These are phyloP conservation scores for Scomber japonicus DNA, from an alignment of 2,113 vertebrate genomes.

Conservation along the genomic window DNA sequence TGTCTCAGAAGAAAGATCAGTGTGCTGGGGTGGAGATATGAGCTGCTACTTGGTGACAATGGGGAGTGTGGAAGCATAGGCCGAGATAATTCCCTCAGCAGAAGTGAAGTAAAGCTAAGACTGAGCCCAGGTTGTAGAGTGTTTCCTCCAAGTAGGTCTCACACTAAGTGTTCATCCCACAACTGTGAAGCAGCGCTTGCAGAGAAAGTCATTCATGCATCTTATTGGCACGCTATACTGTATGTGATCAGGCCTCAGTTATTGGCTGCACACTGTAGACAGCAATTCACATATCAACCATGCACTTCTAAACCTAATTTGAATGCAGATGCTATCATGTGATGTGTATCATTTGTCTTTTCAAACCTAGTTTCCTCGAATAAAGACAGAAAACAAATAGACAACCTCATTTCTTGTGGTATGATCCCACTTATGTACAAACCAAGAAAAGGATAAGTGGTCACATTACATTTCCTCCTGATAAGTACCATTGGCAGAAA, in stretches of 20 bases:
- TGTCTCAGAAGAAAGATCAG: constrained; percentile 65
- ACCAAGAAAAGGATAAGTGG: neutral
- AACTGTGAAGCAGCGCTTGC: neutral
- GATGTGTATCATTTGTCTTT: neutral
- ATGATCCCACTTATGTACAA: neutral
- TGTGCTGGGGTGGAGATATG: constrained; percentile 48
- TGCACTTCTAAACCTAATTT: neutral
- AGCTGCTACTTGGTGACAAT: constrained; percentile 34
- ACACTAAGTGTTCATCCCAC: constrained; percentile 29
- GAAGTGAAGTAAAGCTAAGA: constrained; percentile 45
- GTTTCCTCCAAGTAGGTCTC: constrained; percentile 31
- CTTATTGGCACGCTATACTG: neutral
- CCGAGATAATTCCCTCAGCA: constrained; percentile 42
- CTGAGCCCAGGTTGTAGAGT: constrained; percentile 21
- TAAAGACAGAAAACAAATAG: neutral
- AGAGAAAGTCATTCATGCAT: neutral
- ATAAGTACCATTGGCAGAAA: neutral
- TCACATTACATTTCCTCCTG: neutral
- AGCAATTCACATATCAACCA: neutral
- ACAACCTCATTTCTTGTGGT: neutral
- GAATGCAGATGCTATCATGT: neutral
- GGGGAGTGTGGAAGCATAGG: constrained; percentile 16
- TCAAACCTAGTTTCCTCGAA: neutral
- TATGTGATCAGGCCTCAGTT: neutral
- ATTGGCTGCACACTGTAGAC: neutral